Conservation (phyloP, 2,113 vertebrate species). For the Chaetodon auriga region DNA sequence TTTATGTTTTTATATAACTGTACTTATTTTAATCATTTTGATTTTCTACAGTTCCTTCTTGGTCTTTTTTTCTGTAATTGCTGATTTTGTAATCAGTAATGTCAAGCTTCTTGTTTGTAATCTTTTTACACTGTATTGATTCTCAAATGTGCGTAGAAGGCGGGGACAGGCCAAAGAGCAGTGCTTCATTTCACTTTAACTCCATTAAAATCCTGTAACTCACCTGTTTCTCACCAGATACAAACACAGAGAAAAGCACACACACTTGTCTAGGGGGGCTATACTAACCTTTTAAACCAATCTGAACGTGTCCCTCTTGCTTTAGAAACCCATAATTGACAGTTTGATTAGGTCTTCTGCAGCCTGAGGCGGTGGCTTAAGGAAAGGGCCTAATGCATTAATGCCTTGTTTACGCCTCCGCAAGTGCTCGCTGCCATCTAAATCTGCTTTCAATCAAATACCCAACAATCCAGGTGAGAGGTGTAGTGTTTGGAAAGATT, state of each 20-base stretch:
- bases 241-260: slow-evolving; percentile 20
- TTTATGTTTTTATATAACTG: no score
- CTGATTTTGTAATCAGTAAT: background rate
- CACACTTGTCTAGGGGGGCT: slow-evolving; percentile 41
- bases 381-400: slow-evolving; percentile 51
- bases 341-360: slow-evolving; percentile 72
- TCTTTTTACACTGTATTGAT: background rate
- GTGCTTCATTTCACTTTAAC: background rate
- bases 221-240: slow-evolving; percentile 2
- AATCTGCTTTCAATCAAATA: slow-evolving; percentile 34
- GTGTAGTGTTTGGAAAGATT: background rate
- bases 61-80: background rate
- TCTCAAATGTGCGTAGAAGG: background rate
- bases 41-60: background rate
- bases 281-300: slow-evolving; percentile 75
- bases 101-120: background rate
- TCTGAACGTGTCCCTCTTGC: slow-evolving; percentile 60
- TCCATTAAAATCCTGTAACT: slow-evolving; percentile 2
- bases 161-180: background rate
- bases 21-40: no score
- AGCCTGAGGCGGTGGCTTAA: slow-evolving; percentile 54
- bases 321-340: slow-evolving; percentile 72
- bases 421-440: background rate
- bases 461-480: background rate
- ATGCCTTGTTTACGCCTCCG: slow-evolving; percentile 48